These are phyloP conservation scores for Pecten maximus DNA, from an alignment of 2,888 invertebrate species.

Conservation along the genomic window DNA sequence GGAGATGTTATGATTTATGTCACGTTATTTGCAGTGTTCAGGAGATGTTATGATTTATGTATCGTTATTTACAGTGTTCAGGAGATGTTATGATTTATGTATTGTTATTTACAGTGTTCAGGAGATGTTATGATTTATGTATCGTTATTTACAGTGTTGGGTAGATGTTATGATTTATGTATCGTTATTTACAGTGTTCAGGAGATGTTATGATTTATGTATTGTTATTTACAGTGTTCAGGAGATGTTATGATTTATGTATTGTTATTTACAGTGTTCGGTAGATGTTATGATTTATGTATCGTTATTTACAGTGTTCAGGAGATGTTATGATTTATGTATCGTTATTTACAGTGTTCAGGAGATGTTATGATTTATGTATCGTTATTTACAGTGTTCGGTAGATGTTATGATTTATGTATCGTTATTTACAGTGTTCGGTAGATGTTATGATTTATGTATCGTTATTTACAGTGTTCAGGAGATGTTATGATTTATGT, in stretches of 20 bases:
- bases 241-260: background rate
- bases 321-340: background rate
- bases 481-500: too few species aligned
- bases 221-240: background rate
- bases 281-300: background rate
- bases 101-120: too few species aligned
- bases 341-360: background rate
- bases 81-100: too few species aligned
- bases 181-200: background rate
- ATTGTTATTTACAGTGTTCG: background rate
- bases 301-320: background rate
- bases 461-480: too few species aligned
- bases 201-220: background rate
- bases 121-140: too few species aligned
- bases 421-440: too few species aligned
- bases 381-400: background rate
- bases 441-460: too few species aligned
- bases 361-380: background rate
- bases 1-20: background rate
- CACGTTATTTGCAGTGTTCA: background rate
- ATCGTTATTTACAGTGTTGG: too few species aligned
- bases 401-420: background rate
- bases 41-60: constrained; percentile 81
- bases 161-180: too few species aligned
- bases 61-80: too few species aligned